Percentiles rank a stretch among this genome's conserved stretches.
These are phyloP conservation scores for Balanococcus diminutus DNA, from an alignment of 2,888 invertebrate genomes.

Conservation along the genomic window DNA sequence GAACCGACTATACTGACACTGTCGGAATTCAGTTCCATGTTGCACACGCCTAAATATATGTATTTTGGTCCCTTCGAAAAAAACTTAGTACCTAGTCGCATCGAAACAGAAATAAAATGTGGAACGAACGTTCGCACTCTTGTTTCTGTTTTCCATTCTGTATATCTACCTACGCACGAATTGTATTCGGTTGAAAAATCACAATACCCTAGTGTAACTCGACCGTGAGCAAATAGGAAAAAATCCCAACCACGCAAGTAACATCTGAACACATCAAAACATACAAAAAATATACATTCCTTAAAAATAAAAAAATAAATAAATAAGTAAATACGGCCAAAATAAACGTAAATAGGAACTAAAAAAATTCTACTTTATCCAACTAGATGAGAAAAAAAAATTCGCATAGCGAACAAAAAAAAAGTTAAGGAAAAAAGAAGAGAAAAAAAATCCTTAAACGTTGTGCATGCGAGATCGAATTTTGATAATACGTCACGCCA, in stretches of 20 bases:
- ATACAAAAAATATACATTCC: constrained; percentile 18
- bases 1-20: too few relatives aligned
- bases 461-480: constrained; percentile 42
- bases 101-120: background rate
- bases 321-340: constrained; percentile 1
- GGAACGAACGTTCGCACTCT: background rate
- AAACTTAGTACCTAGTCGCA: background rate
- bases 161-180: background rate
- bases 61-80: constrained; percentile 8
- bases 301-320: background rate
- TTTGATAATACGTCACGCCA: constrained; percentile 39
- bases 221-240: background rate
- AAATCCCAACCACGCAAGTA: background rate
- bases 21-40: too few relatives aligned
- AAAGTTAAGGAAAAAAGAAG: background rate
- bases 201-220: constrained; percentile 3
- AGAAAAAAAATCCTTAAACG: background rate
- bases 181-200: background rate
- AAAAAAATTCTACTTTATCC: constrained; percentile 36
- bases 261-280: constrained; percentile 19
- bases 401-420: background rate
- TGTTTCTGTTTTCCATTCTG: background rate
- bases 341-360: constrained; percentile 41
- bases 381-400: constrained; percentile 16
- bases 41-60: background rate